A percentile compares a stretch with the other conserved stretches of the same genome.
phyloP scores from a whole-genome alignment of 1,140 invertebrate species.

The Diachasmimorpha longicaudata region DNA sequence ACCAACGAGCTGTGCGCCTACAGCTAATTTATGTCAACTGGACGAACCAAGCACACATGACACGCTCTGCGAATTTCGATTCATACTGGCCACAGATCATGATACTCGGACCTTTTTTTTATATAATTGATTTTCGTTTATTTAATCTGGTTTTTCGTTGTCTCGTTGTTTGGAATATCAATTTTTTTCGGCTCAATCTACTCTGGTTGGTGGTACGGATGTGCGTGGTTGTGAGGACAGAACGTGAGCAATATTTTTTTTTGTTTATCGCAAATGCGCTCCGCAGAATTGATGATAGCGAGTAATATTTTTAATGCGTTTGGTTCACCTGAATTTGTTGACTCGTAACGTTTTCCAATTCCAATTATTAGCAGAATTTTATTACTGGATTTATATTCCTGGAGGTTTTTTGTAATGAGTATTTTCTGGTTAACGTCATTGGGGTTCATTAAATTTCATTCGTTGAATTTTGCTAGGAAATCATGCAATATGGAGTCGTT shows the following conservation, averaged over 20 bases:
- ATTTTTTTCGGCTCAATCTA: not conserved
- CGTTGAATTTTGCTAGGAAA: no score
- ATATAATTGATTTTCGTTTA: not conserved
- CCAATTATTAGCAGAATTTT: no score
- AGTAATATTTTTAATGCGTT: no score
- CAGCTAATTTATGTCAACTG: conserved; percentile 12
- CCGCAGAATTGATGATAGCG: no score
- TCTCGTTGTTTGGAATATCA: not conserved
- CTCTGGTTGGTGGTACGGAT: not conserved
- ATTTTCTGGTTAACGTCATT: no score
- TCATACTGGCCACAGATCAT: not conserved
- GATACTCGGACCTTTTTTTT: not conserved
- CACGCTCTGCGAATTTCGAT: conserved; percentile 6
- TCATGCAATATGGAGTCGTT: no score
- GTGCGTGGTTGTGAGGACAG: not conserved
- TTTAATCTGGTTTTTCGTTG: not conserved
- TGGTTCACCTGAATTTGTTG: no score
- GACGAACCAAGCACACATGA: not conserved
- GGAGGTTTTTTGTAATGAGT: no score
- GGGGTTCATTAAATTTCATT: no score
- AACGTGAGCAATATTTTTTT: not conserved
- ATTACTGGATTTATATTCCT: no score
- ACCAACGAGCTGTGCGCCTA: conserved; percentile 1
- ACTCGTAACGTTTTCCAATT: no score
- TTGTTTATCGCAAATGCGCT: not conserved